Base-by-base conservation (phyloP, 1,140 invertebrate genomes). In the Drosophila quadrilineata region DNA sequence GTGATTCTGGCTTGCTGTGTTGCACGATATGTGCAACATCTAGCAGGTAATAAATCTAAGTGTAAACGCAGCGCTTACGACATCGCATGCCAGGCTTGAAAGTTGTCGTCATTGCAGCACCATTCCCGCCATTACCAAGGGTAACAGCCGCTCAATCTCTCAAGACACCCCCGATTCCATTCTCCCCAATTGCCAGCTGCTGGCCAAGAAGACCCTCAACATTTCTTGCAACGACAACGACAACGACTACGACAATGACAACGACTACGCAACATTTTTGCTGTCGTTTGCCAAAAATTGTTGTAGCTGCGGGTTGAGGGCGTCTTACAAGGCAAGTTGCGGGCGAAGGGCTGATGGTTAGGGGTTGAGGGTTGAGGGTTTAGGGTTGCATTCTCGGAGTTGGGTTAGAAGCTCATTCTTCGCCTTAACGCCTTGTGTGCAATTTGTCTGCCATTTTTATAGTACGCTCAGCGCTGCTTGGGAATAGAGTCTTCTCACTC, bases 11-110 rank as follows among this genome's bases (percentile, higher is more conserved):
- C 28, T 16, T 10, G 22, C 17, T 41, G 19, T 33, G 46, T 65
- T 49, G 52, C 60, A 49, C 64, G 77, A 84, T 82, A 82, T 82
- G 77, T 85, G 77, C 79, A 85, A 82, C 77, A 82, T 84, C 77
- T 82, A 82, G 76, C 76, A 82, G 76, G 76, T 82, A 82, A 82
- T 82, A 82, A 82, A 82, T 82, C 76, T 82, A 84, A 84, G 68
- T 84, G 76, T 82, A 82, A 82, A 82, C 76, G 76, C 77, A 77
- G 69, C 77, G 76, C 76, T 84, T 82, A 84, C 76, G 76, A 82
- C 77, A 43, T 82, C 84, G 77, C 76, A 82, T 84, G 76, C 69
- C 36, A 76, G 73, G 79, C 79, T 84, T 73, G 76, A 84, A 77
- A 84, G 68, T 84, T 82, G 76, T 84, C 77, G 73, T 84, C 76